Base-by-base conservation (phyloP, 2,888 invertebrate species). In the Xylota segnis region DNA sequence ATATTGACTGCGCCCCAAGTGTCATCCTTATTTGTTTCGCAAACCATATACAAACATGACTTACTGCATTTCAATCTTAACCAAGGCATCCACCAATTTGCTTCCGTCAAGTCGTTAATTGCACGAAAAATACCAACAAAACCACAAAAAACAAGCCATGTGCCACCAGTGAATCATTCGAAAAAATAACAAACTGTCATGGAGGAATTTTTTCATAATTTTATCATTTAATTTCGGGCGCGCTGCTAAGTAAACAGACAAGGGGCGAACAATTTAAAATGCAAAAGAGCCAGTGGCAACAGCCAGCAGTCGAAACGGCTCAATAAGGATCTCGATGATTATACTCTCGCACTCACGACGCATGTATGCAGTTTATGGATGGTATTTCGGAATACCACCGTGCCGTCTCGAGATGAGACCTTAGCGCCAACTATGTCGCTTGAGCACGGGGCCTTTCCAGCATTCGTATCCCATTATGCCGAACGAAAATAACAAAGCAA, bases 91-190 rank as follows among this genome's bases (percentile, higher is more conserved):
- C n/a, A 40, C 12, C 63, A 65, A 65, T 82, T 65, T 52, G 76
- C 50, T 82, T 71, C 75, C 71, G 65, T 76, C 70, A 82, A 71
- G 63, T 65, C 76, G 59, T 79, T 79, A 66, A 71, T 47, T 56
- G 10, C 32, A 61, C 34, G 14, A 10, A 9, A 59, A 10, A 34
- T 7, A 40, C 27, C 27, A 18, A 27, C 34, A 14, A 14, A 32
- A 40, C 12, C 27, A 16, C 2, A 37, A 47, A 16, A 16, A 56
- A 56, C 37, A n/a, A 23, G 7, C 50, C 70, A 66, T 66, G 59
- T 63, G 58, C 82, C 56, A 52, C 37, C 58, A 65, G 72, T 83
- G 83, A 83, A 83, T 83, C 83, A 77, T 83, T 77, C 56, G 4
- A 45, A 54, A 45, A 65, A 65, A 75, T 65, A 65, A 75, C 75